Percentiles rank a stretch among this genome's conserved stretches.
phyloP scores from a whole-genome alignment of 2,113 vertebrate species.

The Labeo rohita region DNA sequence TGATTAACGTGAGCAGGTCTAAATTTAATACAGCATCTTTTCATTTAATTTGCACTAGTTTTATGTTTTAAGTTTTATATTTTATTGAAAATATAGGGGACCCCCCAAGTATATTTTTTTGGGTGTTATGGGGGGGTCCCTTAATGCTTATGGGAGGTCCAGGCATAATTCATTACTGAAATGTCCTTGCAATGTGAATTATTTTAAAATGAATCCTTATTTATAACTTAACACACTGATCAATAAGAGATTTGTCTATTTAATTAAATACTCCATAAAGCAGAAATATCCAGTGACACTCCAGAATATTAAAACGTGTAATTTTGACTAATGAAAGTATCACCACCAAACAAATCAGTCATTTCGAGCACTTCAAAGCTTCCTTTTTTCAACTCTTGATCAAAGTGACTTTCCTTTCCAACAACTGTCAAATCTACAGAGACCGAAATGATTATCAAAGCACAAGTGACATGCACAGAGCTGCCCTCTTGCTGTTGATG shows the following conservation, averaged over 20 bases:
- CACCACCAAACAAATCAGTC: not conserved
- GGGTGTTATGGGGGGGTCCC: too few species aligned
- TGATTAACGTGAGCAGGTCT: too few species aligned
- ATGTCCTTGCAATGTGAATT: not conserved
- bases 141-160: too few species aligned
- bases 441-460: conserved; percentile 11
- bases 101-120: too few species aligned
- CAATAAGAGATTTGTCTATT: not conserved
- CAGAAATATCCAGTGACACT: not conserved
- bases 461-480: conserved; percentile 15
- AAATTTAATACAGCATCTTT: too few species aligned
- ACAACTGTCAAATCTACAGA: not conserved
- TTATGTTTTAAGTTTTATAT: too few species aligned
- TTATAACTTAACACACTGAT: not conserved
- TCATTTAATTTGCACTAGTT: too few species aligned
- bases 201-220: not conserved
- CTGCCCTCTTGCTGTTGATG: conserved; percentile 30
- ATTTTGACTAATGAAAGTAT: not conserved
- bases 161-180: not conserved
- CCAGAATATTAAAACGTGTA: not conserved
- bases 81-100: too few species aligned
- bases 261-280: not conserved
- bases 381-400: not conserved
- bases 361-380: not conserved
- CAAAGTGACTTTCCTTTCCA: conserved; percentile 10